A percentile compares a stretch with the other conserved stretches of the same genome.
phyloP scores from a whole-genome alignment of 30 jellyfish, hydroid and myxozoan species.

The Hydra vulgaris region DNA sequence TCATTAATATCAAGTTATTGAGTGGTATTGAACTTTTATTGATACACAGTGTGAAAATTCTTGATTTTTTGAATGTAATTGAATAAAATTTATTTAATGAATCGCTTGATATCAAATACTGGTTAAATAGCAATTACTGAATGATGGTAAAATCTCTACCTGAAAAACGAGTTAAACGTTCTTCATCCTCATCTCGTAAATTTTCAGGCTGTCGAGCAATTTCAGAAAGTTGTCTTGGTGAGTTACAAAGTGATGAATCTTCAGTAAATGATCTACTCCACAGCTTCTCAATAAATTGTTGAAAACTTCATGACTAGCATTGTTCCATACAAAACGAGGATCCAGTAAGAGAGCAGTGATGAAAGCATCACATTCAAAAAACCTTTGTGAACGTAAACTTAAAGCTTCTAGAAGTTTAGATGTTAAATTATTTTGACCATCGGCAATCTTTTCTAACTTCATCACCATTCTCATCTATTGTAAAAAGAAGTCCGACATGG shows the following conservation, averaged over 20 bases:
- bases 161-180: background rate
- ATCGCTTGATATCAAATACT: background rate
- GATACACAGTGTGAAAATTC: background rate
- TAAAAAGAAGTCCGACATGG: background rate
- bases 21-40: background rate
- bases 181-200: background rate
- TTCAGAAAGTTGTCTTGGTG: background rate
- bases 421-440: background rate
- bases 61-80: too few species aligned
- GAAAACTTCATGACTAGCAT: background rate
- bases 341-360: background rate
- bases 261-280: background rate
- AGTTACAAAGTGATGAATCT: background rate
- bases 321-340: background rate
- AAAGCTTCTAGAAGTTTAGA: background rate
- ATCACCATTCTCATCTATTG: background rate
- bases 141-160: background rate
- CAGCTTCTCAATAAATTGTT: background rate
- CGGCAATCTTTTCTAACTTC: background rate
- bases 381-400: background rate
- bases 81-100: too few species aligned
- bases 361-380: background rate
- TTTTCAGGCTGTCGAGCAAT: background rate
- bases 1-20: background rate
- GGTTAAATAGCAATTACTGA: background rate